Evolutionary conservation across 1,140 invertebrate species (phyloP).

Genomic region (Solen grandis): DNA sequence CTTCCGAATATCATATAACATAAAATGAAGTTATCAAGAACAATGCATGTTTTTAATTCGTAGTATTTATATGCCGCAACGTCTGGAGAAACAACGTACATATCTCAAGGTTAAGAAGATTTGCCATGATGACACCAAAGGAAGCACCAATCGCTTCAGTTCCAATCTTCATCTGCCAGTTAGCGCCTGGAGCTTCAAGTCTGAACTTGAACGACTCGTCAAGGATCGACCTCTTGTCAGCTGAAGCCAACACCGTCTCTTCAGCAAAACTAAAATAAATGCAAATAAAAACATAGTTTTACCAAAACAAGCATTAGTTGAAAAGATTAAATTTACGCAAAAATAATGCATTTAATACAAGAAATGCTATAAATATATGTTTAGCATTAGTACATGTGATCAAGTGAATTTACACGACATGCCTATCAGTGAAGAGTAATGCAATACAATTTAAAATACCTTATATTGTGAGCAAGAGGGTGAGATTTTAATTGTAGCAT

Average conservation of each 20-base stretch:
- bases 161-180: constrained; percentile 63
- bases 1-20: too few relatives aligned
- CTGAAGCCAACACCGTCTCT: background rate
- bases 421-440: background rate
- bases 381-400: background rate
- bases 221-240: constrained; percentile 12
- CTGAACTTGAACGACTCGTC: constrained; percentile 13
- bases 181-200: constrained; percentile 55
- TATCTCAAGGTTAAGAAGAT: constrained; percentile 57
- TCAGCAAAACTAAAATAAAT: background rate
- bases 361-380: background rate
- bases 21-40: too few relatives aligned
- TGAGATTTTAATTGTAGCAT: constrained; percentile 28
- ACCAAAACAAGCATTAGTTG: background rate
- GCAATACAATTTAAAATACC: background rate
- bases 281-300: background rate
- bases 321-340: background rate
- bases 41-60: too few relatives aligned
- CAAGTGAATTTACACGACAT: background rate
- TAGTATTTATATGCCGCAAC: too few relatives aligned
- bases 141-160: constrained; percentile 59
- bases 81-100: constrained; percentile 58
- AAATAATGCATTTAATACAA: background rate
- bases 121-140: constrained; percentile 63
- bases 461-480: constrained; percentile 5